These are phyloP conservation scores for Epicampocera succincta DNA, from an alignment of 2,888 invertebrate species.

Conservation along the genomic window DNA sequence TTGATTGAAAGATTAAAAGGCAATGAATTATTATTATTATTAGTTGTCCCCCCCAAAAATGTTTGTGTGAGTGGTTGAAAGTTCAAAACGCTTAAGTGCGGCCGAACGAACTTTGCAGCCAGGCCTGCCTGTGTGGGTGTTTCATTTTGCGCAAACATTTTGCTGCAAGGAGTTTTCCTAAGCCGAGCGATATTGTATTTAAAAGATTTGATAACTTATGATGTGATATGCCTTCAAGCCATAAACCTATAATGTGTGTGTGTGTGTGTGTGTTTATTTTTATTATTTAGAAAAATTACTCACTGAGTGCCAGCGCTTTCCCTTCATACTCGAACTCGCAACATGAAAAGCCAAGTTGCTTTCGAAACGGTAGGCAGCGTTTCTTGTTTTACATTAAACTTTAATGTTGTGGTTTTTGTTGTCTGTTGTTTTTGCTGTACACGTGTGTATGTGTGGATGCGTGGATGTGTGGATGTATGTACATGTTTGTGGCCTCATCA, in stretches of 20 bases:
- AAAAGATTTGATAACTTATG: conserved; percentile 46
- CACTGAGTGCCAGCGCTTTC: too few relatives aligned
- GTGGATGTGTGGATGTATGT: background rate
- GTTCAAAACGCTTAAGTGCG: conserved; percentile 7
- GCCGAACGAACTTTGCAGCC: conserved; percentile 16
- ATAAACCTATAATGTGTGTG: background rate
- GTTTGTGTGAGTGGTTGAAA: conserved; percentile 11
- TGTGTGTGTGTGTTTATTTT: background rate
- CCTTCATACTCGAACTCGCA: background rate
- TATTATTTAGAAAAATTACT: too few relatives aligned
- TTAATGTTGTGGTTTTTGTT: conserved; percentile 11
- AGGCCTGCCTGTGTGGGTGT: conserved; percentile 55
- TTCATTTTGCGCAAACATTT: conserved; percentile 23
- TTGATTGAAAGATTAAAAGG: conserved; percentile 1
- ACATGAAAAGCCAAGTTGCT: background rate
- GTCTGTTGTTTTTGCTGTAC: background rate
- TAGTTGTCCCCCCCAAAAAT: background rate
- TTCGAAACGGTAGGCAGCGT: conserved; percentile 50
- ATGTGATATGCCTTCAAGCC: conserved; percentile 46
- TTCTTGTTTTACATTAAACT: conserved; percentile 40
- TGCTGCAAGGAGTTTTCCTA: conserved; percentile 21
- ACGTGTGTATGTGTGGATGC: background rate
- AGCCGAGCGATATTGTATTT: conserved; percentile 37
- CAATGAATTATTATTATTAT: conserved; percentile 45
- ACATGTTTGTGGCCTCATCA: conserved; percentile 11